Base-by-base conservation (phyloP, 1,140 invertebrate genomes). In the Hyles vespertilio region DNA sequence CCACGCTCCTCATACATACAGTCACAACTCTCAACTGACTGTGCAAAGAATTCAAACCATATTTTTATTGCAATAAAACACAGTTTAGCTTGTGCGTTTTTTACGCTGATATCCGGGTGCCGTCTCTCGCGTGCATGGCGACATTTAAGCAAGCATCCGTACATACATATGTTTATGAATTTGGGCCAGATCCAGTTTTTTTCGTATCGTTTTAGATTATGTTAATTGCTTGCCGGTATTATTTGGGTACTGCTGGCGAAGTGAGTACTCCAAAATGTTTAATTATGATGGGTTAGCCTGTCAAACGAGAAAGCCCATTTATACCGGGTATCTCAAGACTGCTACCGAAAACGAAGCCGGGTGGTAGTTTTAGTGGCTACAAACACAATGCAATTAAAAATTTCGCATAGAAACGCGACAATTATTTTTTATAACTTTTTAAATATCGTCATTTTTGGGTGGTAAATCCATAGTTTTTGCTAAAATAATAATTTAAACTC, bases 61-160 rank as follows among this genome's bases (percentile, higher is more conserved):
- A 56, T 4, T 3, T n/a, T 7, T 34, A 32, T 8, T 8, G 53
- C n/a, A 45, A 44, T 59, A 59, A 44, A 45, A 33, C 54, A 49
- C 32, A 51, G 32, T 45, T 51, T 63, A 5, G 12, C 45, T 12
- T 7, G 22, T 5, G 7, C 3, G 3, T 58, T 54, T 58, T 33
- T 32, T 55, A 51, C 8, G 40, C 34, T 36, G 58, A 50, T 55
- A 55, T 58, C 61, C 61, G 61, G 61, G 53, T 63, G 44, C 51
- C 45, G n/a, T 32, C 12, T 49, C 33, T 50, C 58, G 61, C 36
- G 40, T 52, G 51, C 43, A 58, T 51, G 9, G 22, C 57, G 61
- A 55, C 56, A 63, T 63, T 63, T 63, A 62, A 44, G n/a, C 45
- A 12, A 43, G 34, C 51, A 50, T 50, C 50, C 47, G 6, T 51